Base-by-base conservation (phyloP, 2,113 vertebrate species). In the Cebidichthys violaceus region DNA sequence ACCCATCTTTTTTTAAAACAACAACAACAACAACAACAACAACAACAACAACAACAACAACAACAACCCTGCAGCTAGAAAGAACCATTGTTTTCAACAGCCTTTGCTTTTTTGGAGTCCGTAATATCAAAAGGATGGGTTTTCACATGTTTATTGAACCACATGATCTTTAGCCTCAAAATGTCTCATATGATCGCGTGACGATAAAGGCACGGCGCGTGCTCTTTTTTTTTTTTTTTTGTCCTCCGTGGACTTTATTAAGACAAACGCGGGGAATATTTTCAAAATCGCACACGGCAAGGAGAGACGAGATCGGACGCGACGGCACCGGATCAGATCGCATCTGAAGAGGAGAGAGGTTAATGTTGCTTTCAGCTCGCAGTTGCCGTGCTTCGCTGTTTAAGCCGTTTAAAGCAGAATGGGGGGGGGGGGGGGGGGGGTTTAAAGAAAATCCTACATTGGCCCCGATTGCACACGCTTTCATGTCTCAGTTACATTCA, bases 291-390 rank as follows among this genome's bases (percentile, higher is more conserved):
- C 17, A 33, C 0, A 1, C 57, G 61, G 71, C 52, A 62, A 66
- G 31, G 60, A 79, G 52, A 52, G 37, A 70, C 9, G 1, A 69
- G 22, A 90, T 86, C 45, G 43, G 72, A 84, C 75, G 24, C 33
- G 83, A 88, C 33, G 31, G 39, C 50, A 79, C 82, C 78, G 57
- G 60, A 89, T 89, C 78, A 74, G 60, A 85, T 90, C 82, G 75
- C 65, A 54, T 81, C 61, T 66, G 62, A 74, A 55, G 62, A 67
- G 50, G 78, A 79, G 60, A 64, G 35, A 27, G 43, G 75, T 82
- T 64, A 43, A 83, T 35, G 77, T 13, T 18, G 59, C 78, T 52
- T 57, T 78, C 76, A 55, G 33, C 41, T 17, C n/a, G 66, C 66
- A 1, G 47, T 41, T 41, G 3, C 20, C 24, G 52, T 24, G 43